phyloP scores from a whole-genome alignment of 2,888 invertebrate species.

The Prenolepis imparis region DNA sequence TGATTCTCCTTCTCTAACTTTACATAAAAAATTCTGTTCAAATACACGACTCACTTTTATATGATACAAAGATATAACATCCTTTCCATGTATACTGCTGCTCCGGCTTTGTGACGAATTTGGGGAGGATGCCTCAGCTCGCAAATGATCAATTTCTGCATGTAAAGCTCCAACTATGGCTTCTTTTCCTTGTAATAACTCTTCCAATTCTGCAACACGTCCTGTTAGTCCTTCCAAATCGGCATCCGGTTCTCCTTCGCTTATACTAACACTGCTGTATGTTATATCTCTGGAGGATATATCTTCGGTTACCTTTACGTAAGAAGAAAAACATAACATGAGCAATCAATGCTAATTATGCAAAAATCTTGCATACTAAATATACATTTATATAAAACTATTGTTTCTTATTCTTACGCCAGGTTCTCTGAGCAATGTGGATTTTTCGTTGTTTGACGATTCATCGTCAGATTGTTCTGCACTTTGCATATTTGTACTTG shows the following conservation, averaged over 20 bases:
- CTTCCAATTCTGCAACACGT: constrained; percentile 86
- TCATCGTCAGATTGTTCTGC: constrained; percentile 81
- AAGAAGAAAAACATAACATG: neutral
- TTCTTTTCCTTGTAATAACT: constrained; percentile 86
- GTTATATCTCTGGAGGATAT: constrained; percentile 81
- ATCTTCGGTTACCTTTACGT: constrained; percentile 78
- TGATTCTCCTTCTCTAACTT: neutral
- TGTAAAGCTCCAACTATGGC: constrained; percentile 86
- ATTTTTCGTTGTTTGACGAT: constrained; percentile 77
- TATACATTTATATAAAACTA: neutral
- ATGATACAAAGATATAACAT: constrained; percentile 90
- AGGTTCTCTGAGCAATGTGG: constrained; percentile 74
- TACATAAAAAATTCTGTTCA: neutral
- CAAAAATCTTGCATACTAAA: neutral
- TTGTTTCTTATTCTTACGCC: constrained; percentile 72
- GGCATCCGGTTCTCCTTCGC: constrained; percentile 84
- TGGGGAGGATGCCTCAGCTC: constrained; percentile 86
- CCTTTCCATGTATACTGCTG: constrained; percentile 90
- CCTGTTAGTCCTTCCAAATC: constrained; percentile 84
- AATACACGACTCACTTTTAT: constrained; percentile 88
- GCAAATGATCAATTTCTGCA: constrained; percentile 87
- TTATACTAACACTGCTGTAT: constrained; percentile 83
- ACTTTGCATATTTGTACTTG: constrained; percentile 62
- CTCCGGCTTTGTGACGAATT: constrained; percentile 87
- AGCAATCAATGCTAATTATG: neutral